Conservation (phyloP, 2,888 invertebrate species). For the Melinaea marsaeus region DNA sequence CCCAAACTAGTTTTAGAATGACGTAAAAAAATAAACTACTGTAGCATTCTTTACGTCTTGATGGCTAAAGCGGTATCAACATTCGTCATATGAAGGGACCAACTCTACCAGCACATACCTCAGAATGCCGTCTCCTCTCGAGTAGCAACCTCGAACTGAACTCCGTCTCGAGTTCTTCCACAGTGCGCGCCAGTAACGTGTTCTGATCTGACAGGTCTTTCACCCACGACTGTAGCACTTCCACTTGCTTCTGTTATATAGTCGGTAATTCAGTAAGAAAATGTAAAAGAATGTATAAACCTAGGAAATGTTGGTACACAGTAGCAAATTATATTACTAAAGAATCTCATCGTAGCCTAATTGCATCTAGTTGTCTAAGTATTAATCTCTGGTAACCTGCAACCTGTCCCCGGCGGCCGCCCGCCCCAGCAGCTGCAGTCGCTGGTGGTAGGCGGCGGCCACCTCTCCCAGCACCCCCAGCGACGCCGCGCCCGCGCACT, state of each 20-base stretch:
- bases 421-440: conserved; percentile 77
- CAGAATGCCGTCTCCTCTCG: conserved; percentile 51
- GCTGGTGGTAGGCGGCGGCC: conserved; percentile 79
- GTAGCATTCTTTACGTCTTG: too few species aligned
- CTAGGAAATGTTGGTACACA: neutral
- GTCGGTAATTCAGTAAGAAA: neutral
- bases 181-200: conserved; percentile 80
- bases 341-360: too few species aligned
- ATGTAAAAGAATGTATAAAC: neutral
- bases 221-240: conserved; percentile 81
- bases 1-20: too few species aligned
- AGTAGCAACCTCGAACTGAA: conserved; percentile 77
- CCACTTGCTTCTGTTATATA: conserved; percentile 77
- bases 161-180: conserved; percentile 82
- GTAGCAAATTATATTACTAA: too few species aligned
- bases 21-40: too few species aligned
- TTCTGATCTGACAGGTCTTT: conserved; percentile 83
- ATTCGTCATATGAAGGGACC: too few species aligned
- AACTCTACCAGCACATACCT: conserved; percentile 44
- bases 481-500: conserved; percentile 45
- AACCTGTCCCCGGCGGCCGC: conserved; percentile 50
- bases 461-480: conserved; percentile 78
- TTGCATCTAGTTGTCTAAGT: too few species aligned
- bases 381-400: conserved; percentile 40
- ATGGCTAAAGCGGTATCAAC: too few species aligned